These are phyloP conservation scores for Condylostylus longicornis DNA, from an alignment of 1,140 invertebrate genomes.

Conservation along the genomic window DNA sequence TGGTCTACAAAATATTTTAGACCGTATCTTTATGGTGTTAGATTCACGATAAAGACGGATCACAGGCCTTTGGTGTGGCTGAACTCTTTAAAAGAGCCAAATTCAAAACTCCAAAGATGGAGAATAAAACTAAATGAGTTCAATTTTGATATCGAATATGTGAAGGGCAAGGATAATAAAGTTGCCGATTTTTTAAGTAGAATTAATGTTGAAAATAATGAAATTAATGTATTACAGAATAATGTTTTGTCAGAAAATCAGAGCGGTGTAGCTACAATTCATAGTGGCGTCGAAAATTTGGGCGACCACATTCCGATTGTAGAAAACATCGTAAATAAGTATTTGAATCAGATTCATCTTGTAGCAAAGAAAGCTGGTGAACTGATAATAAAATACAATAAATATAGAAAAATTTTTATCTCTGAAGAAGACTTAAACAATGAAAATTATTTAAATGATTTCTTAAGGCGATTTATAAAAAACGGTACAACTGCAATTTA, in stretches of 20 bases:
- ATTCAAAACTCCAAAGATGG: constrained; percentile 3
- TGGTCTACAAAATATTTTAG: constrained; percentile 28
- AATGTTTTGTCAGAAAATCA: no score
- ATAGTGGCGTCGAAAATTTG: background rate
- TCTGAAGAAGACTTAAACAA: no score
- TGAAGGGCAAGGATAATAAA: constrained; percentile 3
- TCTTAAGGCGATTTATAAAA: no score
- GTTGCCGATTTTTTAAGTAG: constrained; percentile 3
- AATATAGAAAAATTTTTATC: background rate
- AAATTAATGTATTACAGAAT: no score
- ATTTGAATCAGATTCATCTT: background rate
- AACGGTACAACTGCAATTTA: no score
- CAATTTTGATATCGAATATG: constrained; percentile 4
- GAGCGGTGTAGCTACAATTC: no score
- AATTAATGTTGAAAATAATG: background rate
- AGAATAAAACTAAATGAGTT: constrained; percentile 3
- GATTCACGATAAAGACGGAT: constrained; percentile 30
- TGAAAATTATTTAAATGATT: no score
- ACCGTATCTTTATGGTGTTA: constrained; percentile 10
- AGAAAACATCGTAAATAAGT: no score
- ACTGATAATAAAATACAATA: background rate
- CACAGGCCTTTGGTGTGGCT: constrained; percentile 37
- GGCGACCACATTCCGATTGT: no score
- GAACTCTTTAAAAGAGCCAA: background rate
- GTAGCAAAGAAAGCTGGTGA: no score